A percentile compares a stretch with the other conserved stretches of the same genome.
phyloP scores from a whole-genome alignment of 2,797 vertebrate genomes.

The Hypotaenidia philippensis region DNA sequence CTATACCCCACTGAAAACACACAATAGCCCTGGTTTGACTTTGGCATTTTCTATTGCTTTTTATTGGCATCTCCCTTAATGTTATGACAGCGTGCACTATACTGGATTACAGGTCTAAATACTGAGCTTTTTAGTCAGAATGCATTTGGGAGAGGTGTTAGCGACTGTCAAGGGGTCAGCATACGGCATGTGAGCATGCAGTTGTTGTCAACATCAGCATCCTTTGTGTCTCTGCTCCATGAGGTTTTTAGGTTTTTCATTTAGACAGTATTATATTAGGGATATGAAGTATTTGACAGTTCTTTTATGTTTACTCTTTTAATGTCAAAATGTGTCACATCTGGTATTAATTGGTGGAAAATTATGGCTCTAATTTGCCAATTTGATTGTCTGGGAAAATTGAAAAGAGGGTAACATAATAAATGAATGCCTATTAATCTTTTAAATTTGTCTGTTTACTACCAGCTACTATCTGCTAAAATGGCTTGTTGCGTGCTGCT shows the following conservation, averaged over 20 bases:
- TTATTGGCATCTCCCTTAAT: constrained; percentile 21
- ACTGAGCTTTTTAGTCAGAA: not conserved
- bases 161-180: not conserved
- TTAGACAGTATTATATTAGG: constrained; percentile 16
- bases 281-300: constrained; percentile 61
- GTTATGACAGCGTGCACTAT: not conserved
- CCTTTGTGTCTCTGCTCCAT: constrained; percentile 40
- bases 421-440: constrained; percentile 69
- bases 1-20: not conserved
- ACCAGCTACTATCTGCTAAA: not conserved
- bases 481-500: not conserved
- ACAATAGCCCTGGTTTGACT: constrained; percentile 60
- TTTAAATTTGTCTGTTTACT: constrained; percentile 51
- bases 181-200: not conserved
- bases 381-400: constrained; percentile 67
- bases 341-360: constrained; percentile 70
- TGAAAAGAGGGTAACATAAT: constrained; percentile 50
- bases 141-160: constrained; percentile 23
- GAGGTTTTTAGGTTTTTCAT: constrained; percentile 49
- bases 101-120: constrained; percentile 2
- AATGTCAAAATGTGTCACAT: constrained; percentile 75
- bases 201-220: constrained; percentile 8
- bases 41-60: constrained; percentile 47
- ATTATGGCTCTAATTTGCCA: constrained; percentile 70
- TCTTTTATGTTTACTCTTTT: constrained; percentile 69